These are phyloP conservation scores for Chlorodrepanis virens DNA, from an alignment of 2,113 vertebrate genomes.

Conservation along the genomic window DNA sequence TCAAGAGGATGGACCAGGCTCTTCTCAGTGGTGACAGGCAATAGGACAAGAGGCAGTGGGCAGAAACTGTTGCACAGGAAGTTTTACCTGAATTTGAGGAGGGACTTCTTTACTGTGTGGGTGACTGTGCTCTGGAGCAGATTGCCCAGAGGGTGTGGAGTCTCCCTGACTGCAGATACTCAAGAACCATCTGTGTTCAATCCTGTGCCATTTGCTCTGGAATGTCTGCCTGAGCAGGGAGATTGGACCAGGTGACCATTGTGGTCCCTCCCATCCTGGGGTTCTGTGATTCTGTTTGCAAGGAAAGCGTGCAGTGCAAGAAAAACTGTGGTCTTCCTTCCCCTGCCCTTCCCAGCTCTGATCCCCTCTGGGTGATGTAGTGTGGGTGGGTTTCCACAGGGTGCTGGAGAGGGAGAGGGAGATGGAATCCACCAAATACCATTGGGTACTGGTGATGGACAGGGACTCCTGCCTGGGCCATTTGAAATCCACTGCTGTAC, in stretches of 20 bases:
- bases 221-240: background rate
- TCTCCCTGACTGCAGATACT: background rate
- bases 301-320: background rate
- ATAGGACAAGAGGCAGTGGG: background rate
- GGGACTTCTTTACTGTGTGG: too few species aligned
- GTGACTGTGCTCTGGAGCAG: accelerated
- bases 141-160: background rate
- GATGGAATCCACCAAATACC: background rate
- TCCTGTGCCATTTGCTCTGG: background rate
- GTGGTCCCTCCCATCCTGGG: too few species aligned
- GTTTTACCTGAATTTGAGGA: background rate
- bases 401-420: background rate
- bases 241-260: background rate
- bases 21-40: background rate
- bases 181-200: background rate
- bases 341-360: background rate
- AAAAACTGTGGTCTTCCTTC: background rate
- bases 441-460: accelerated
- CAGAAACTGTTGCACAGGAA: background rate
- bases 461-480: background rate
- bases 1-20: background rate
- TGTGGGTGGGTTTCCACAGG: background rate
- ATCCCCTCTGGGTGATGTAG: accelerated
- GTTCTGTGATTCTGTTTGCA: background rate
- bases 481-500: background rate